These are phyloP conservation scores for Paramormyrops hopkinsi DNA, from an alignment of 2,797 vertebrate genomes.

Conservation along the genomic window DNA sequence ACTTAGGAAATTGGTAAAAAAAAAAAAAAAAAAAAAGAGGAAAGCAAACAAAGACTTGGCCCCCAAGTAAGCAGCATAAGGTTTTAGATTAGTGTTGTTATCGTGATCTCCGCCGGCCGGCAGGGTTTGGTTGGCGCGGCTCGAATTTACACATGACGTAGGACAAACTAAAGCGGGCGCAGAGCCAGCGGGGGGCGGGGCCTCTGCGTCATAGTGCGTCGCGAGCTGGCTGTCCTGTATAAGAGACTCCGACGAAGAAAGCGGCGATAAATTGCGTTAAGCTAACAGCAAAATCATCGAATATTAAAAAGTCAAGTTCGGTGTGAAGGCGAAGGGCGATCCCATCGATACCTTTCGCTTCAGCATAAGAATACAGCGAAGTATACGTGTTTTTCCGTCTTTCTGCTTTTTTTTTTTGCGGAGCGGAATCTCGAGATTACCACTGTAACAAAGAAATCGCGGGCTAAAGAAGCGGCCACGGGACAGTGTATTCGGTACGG, in stretches of 20 bases:
- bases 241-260: slow-evolving; percentile 2
- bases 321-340: neutral
- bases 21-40: neutral
- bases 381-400: neutral
- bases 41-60: neutral
- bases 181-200: slow-evolving; percentile 45
- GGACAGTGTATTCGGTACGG: neutral
- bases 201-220: slow-evolving; percentile 42
- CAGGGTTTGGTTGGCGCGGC: slow-evolving; percentile 18
- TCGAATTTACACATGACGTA: slow-evolving; percentile 51
- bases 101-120: slow-evolving; percentile 10
- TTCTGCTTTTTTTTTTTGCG: neutral
- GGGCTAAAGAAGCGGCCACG: neutral
- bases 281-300: neutral
- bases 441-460: neutral
- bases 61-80: slow-evolving; percentile 3
- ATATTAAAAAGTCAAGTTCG: neutral
- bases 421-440: neutral
- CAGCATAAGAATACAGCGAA: neutral
- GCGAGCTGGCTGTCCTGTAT: slow-evolving; percentile 32
- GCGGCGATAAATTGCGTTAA: neutral
- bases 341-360: neutral
- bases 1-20: neutral
- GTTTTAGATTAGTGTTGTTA: neutral
- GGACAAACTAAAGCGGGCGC: slow-evolving; percentile 33